A percentile compares a stretch with the other conserved stretches of the same genome.
phyloP scores from a whole-genome alignment of 2,113 vertebrate species.

The Muscicapa adusta region DNA sequence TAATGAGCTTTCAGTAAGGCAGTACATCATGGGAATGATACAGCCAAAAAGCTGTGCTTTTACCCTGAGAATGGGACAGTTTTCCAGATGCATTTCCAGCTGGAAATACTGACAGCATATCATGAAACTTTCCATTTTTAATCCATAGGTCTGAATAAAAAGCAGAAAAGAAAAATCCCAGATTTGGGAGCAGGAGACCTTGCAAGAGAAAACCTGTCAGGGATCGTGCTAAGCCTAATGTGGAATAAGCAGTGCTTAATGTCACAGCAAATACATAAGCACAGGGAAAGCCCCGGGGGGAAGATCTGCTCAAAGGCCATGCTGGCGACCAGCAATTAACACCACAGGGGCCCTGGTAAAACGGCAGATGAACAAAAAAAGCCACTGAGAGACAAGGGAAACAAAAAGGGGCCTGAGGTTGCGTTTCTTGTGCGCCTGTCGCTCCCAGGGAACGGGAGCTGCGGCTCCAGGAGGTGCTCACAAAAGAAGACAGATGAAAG shows the following conservation, averaged over 20 bases:
- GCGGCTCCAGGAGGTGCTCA: background rate
- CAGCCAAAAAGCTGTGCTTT: background rate
- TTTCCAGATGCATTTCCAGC: background rate
- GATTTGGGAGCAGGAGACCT: slow-evolving; percentile 44
- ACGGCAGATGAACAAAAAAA: slow-evolving; percentile 59
- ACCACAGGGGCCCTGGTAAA: slow-evolving; percentile 58
- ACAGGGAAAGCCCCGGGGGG: slow-evolving; percentile 30
- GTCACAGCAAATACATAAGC: slow-evolving; percentile 60
- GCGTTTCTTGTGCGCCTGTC: slow-evolving; percentile 13
- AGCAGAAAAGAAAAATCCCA: slow-evolving; percentile 49
- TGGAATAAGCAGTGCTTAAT: slow-evolving; percentile 64
- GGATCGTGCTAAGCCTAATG: slow-evolving; percentile 40
- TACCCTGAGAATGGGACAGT: background rate
- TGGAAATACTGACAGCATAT: background rate
- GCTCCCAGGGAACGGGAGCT: background rate
- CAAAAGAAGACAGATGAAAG: slow-evolving; percentile 42
- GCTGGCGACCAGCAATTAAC: slow-evolving; percentile 58
- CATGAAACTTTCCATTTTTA: slow-evolving; percentile 33
- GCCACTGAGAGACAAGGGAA: slow-evolving; percentile 44
- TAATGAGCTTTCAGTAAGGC: slow-evolving; percentile 25
- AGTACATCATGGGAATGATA: background rate
- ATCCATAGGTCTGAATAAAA: slow-evolving; percentile 55
- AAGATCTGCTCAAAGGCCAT: slow-evolving; percentile 55
- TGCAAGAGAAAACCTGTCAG: slow-evolving; percentile 40
- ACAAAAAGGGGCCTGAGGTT: slow-evolving; percentile 33